Evolutionary conservation across 92 coral and sea anemone species (phyloP), one percentile per base, ranked within the genome.

Genomic region (Siderastrea radians): DNA sequence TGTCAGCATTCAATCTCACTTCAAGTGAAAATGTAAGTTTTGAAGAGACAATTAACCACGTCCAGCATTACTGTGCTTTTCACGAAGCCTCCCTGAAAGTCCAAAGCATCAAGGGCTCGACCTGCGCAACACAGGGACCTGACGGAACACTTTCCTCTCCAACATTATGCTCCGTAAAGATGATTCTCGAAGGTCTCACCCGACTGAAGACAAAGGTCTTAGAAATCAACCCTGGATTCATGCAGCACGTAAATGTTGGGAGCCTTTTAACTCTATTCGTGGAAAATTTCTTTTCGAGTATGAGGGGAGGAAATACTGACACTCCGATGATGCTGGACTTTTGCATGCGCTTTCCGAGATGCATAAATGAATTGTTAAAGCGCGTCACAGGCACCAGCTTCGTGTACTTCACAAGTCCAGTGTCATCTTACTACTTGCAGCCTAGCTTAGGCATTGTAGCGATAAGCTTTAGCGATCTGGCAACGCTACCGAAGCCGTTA

Each of bases 321-420:
- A 78, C 83, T 44, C 93, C 90, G 16, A 85, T 80, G 51, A 73
- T 78, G 78, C 80, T 90, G 70, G 82, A 76, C 54, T 70, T 88
- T 59, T 74, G 87, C 83, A 62, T 77, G 91, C 83, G 78, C 65
- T 90, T 90, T 38, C 90, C 84, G 43, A 81, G 90, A 81, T 91
- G 88, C 79, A 76, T 63, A 59, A 86, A 91, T 16, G 91, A 91
- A 81, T 71, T 80, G 51, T 68, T 86, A 14, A 87, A 87, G 70
- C 79, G 82, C 14, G 83, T 81, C 49, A 82, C 78, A 26, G 48
- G 16, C 58, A 88, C 43, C 54, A 53, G 58, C 46, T 91, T 77
- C 77, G 78, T 72, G 75, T 91, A 91, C 82, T 87, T 86, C 70
- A 75, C 91, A 54, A 91, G 82, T 77, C 91, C 94, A 45, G 82